Evolutionary conservation across 2,888 invertebrate genomes (phyloP).

Genomic region (Drosophila tanythrix): DNA sequence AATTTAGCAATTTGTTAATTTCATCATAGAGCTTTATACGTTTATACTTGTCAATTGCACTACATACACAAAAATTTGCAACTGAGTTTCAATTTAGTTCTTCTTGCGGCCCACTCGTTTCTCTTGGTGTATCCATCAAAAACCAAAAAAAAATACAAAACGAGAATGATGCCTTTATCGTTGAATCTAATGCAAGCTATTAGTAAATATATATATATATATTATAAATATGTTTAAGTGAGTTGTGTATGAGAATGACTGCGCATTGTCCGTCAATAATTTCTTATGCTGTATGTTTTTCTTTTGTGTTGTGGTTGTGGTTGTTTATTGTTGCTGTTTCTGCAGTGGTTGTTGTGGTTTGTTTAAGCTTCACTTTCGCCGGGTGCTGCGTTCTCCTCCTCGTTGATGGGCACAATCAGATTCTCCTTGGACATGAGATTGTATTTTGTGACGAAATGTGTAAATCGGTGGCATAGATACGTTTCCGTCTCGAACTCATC

Average conservation of each 20-base stretch:
- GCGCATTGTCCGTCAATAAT: slow-evolving; percentile 44
- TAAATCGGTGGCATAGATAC: slow-evolving; percentile 97
- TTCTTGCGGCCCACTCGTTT: neutral
- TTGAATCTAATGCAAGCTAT: slow-evolving; percentile 69
- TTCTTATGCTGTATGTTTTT: slow-evolving; percentile 52
- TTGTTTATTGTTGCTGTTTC: slow-evolving; percentile 27
- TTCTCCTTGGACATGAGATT: slow-evolving; percentile 99
- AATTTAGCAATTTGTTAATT: slow-evolving; percentile 27
- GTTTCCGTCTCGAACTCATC: slow-evolving; percentile 99
- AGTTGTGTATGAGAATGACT: slow-evolving; percentile 57
- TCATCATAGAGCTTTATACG: slow-evolving; percentile 44
- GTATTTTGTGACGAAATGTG: slow-evolving; percentile 99
- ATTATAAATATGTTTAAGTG: slow-evolving; percentile 68
- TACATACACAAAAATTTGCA: slow-evolving; percentile 56
- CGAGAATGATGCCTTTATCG: slow-evolving; percentile 34
- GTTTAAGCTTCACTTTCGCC: slow-evolving; percentile 86
- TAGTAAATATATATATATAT: slow-evolving; percentile 63
- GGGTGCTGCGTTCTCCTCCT: slow-evolving; percentile 88
- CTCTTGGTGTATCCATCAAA: slow-evolving; percentile 23
- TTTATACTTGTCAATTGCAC: slow-evolving; percentile 49
- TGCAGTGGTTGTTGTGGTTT: slow-evolving; percentile 23
- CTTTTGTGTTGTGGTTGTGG: slow-evolving; percentile 25
- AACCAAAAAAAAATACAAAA: slow-evolving; percentile 17
- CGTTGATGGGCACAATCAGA: slow-evolving; percentile 98
- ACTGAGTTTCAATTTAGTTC: slow-evolving; percentile 15